These are phyloP conservation scores for Mystacornis crossleyi DNA, from an alignment of 2,113 vertebrate genomes.

Conservation along the genomic window DNA sequence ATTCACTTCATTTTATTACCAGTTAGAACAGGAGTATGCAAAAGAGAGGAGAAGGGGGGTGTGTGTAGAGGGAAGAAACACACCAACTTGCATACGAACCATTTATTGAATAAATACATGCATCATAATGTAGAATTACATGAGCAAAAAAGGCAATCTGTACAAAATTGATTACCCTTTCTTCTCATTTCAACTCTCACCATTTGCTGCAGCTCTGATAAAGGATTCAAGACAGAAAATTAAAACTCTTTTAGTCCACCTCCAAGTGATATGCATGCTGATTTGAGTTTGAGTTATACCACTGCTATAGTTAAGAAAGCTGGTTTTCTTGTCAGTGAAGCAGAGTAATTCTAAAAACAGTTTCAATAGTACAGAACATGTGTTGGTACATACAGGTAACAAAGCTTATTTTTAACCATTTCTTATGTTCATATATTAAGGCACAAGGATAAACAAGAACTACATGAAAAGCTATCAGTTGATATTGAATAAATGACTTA, in stretches of 20 bases:
- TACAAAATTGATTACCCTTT: constrained; percentile 53
- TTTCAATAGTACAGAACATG: constrained; percentile 27
- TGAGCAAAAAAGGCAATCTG: constrained; percentile 67
- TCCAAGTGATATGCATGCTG: constrained; percentile 1
- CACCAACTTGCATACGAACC: constrained; percentile 22
- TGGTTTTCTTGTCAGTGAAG: constrained; percentile 39
- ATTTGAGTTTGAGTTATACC: constrained; percentile 3
- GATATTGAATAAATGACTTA: constrained; percentile 26
- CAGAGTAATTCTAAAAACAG: constrained; percentile 11
- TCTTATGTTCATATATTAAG: constrained; percentile 75
- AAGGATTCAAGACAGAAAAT: not conserved
- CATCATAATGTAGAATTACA: constrained; percentile 66
- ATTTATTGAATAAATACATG: constrained; percentile 82
- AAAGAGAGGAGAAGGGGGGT: not conserved
- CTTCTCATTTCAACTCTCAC: constrained; percentile 32
- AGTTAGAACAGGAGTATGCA: not conserved
- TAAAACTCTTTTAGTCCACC: constrained; percentile 23
- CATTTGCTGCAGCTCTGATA: constrained; percentile 47
- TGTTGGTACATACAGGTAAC: constrained; percentile 9
- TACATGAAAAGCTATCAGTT: constrained; percentile 44
- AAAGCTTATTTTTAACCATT: constrained; percentile 46
- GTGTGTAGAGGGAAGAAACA: not conserved
- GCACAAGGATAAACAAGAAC: constrained; percentile 84
- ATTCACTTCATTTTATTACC: not conserved
- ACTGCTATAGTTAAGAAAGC: constrained; percentile 11